phyloP scores from a whole-genome alignment of 1,140 invertebrate species.

The Bombyx mori region DNA sequence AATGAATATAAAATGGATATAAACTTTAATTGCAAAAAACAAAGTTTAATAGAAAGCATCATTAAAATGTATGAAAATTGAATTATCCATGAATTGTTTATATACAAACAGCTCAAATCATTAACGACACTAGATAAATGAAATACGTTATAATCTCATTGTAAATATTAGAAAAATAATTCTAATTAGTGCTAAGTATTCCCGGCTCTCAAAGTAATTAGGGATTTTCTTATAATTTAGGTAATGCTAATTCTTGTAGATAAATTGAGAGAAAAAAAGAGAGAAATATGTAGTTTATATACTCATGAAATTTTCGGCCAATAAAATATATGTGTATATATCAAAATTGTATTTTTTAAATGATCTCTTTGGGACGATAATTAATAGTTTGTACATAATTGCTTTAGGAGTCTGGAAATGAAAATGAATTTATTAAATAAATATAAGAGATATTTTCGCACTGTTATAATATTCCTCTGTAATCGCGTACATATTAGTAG shows the following conservation, averaged over 20 bases:
- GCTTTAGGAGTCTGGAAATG: slow-evolving; percentile 66
- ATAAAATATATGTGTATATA: slow-evolving; percentile 53
- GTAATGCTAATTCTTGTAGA: slow-evolving; percentile 51
- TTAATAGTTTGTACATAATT: slow-evolving; percentile 49
- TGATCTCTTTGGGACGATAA: slow-evolving; percentile 60
- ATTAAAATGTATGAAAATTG: slow-evolving; percentile 15
- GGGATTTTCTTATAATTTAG: slow-evolving; percentile 43
- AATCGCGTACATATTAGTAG: slow-evolving; percentile 26
- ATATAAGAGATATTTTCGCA: slow-evolving; percentile 68
- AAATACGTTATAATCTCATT: slow-evolving; percentile 65
- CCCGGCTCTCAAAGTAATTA: slow-evolving; percentile 70
- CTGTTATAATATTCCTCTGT: slow-evolving; percentile 56
- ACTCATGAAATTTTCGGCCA: slow-evolving; percentile 55
- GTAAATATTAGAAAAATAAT: slow-evolving; percentile 61
- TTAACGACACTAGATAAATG: slow-evolving; percentile 64
- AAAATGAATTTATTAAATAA: slow-evolving; percentile 64
- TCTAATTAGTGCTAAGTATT: slow-evolving; percentile 54
- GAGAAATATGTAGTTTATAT: slow-evolving; percentile 45
- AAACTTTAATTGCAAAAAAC: too few relatives aligned
- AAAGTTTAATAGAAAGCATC: slow-evolving; percentile 16
- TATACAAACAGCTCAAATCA: slow-evolving; percentile 59
- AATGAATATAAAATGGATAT: too few relatives aligned
- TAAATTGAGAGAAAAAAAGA: slow-evolving; percentile 33
- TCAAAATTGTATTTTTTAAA: slow-evolving; percentile 67
- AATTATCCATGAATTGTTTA: slow-evolving; percentile 3